Percentiles rank a stretch among this genome's conserved stretches.
These are phyloP conservation scores for Trichosurus vulpecula DNA, from an alignment of 2,797 vertebrate species.

Conservation along the genomic window DNA sequence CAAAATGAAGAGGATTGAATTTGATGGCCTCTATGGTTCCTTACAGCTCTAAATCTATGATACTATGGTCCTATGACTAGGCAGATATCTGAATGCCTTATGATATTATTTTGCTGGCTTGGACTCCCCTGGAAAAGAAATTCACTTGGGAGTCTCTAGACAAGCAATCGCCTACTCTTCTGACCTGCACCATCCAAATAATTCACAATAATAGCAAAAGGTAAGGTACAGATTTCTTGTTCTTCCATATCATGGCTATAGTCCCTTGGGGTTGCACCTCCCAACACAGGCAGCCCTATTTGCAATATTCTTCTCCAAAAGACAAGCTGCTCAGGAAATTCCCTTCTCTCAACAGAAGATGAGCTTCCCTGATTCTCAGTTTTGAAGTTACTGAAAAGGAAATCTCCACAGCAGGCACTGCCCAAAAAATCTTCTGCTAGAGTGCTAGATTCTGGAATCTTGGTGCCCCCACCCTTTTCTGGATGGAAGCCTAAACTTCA, in stretches of 20 bases:
- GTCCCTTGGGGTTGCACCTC: not conserved
- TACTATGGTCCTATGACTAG: not conserved
- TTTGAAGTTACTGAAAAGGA: not conserved
- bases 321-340: not conserved
- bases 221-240: not conserved
- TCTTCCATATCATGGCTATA: not conserved
- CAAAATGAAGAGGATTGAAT: not conserved
- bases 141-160: not conserved
- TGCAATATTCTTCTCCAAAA: not conserved
- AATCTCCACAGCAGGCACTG: not conserved
- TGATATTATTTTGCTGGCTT: not conserved
- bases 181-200: not conserved
- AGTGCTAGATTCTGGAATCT: not conserved
- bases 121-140: not conserved
- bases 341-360: not conserved
- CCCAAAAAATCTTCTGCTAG: not conserved
- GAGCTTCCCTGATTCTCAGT: not conserved
- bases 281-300: not conserved
- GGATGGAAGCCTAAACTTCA: not conserved
- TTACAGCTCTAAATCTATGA: not conserved
- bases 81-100: not conserved
- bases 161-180: not conserved
- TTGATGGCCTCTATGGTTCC: not conserved
- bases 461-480: not conserved
- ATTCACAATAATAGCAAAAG: not conserved